A percentile compares a stretch with the other conserved stretches of the same genome.
Conservation (phyloP, 2,113 vertebrate species). For the Bungarus multicinctus region DNA sequence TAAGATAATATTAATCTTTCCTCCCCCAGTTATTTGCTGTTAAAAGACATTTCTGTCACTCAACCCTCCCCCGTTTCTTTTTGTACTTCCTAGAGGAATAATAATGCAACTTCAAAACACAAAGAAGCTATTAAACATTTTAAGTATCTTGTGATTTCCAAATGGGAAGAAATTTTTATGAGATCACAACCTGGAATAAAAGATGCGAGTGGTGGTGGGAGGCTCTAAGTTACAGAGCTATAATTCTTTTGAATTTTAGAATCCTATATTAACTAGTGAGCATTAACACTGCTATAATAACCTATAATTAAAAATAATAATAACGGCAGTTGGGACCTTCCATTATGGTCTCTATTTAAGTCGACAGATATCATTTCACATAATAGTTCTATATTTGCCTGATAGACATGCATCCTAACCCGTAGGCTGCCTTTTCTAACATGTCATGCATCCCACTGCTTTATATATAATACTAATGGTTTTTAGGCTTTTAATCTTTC, state of each 20-base stretch:
- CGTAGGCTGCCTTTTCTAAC: conserved; percentile 35
- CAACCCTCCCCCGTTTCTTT: not conserved
- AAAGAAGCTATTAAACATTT: conserved; percentile 52
- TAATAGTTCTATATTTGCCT: conserved; percentile 44
- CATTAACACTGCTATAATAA: conserved; percentile 46
- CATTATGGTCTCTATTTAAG: conserved; percentile 49
- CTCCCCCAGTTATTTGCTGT: not conserved
- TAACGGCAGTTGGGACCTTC: conserved; percentile 52
- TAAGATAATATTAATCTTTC: not conserved
- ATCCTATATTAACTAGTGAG: conserved; percentile 46
- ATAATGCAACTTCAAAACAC: conserved; percentile 45
- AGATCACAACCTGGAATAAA: conserved; percentile 53
- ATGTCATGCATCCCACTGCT: conserved; percentile 25
- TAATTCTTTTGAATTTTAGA: conserved; percentile 58
- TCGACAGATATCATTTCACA: conserved; percentile 48
- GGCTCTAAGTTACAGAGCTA: conserved; percentile 54
- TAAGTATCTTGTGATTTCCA: conserved; percentile 54
- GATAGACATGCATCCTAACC: conserved; percentile 51
- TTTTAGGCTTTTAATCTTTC: conserved; percentile 24
- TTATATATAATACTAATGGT: conserved; percentile 12
- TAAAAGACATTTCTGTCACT: conserved; percentile 1
- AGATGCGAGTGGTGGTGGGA: conserved; percentile 36
- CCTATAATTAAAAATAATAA: conserved; percentile 60
- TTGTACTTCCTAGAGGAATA: conserved; percentile 30
- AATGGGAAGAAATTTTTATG: conserved; percentile 48